Conservation (phyloP, 2,113 vertebrate species). For the Thinocorus orbignyianus region DNA sequence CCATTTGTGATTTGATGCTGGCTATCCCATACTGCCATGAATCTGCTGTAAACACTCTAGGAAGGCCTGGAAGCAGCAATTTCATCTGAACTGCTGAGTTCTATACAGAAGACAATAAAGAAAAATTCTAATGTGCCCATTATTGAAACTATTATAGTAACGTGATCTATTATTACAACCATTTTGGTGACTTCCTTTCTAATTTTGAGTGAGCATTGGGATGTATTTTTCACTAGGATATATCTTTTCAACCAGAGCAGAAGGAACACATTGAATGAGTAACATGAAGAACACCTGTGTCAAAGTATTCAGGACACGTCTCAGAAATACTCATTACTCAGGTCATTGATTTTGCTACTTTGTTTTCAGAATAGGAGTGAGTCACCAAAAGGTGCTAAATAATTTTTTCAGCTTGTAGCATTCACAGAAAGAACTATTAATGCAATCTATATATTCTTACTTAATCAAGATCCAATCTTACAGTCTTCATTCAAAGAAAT, state of each 20-base stretch:
- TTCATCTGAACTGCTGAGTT: background rate
- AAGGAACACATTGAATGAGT: background rate
- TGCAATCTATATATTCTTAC: background rate
- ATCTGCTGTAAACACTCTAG: background rate
- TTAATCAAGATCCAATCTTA: background rate
- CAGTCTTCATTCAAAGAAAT: background rate
- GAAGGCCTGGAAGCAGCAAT: background rate
- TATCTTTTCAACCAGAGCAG: background rate
- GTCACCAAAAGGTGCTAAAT: background rate
- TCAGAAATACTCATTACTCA: background rate
- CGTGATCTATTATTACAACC: background rate
- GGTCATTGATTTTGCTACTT: background rate
- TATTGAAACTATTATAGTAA: background rate
- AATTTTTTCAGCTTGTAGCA: background rate
- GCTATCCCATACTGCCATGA: background rate
- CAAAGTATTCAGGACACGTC: background rate
- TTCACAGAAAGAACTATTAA: background rate
- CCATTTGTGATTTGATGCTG: background rate
- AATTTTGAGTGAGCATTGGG: background rate
- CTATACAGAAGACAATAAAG: background rate
- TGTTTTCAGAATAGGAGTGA: background rate
- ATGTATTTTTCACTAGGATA: background rate
- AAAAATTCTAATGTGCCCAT: background rate
- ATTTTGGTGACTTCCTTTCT: background rate
- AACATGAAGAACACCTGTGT: background rate